Conservation (phyloP, 2,888 invertebrate species). For the Drosophila vallismaia region DNA sequence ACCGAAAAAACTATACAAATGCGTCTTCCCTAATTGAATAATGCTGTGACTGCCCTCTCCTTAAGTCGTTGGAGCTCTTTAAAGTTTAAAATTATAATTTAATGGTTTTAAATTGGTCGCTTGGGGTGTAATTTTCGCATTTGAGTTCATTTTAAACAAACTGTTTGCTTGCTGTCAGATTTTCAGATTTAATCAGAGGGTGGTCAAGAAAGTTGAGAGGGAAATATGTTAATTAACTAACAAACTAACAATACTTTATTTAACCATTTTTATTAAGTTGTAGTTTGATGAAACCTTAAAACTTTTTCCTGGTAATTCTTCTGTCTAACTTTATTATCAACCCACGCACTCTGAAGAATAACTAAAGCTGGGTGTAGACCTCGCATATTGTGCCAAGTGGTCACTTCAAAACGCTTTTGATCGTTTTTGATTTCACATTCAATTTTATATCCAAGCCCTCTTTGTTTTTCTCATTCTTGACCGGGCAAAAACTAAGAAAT, state of each 20-base stretch:
- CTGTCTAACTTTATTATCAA: slow-evolving; percentile 7
- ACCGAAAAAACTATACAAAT: slow-evolving; percentile 60
- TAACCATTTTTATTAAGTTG: too few relatives aligned
- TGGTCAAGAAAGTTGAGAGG: neutral
- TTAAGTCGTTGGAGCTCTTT: slow-evolving; percentile 54
- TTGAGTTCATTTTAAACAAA: slow-evolving; percentile 69
- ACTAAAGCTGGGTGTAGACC: slow-evolving; percentile 56
- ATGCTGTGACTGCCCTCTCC: slow-evolving; percentile 57
- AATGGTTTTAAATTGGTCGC: slow-evolving; percentile 79
- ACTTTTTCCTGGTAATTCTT: too few relatives aligned
- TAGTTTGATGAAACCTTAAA: too few relatives aligned
- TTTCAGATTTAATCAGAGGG: slow-evolving; percentile 38
- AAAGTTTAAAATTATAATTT: slow-evolving; percentile 78
- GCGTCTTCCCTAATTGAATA: slow-evolving; percentile 71
- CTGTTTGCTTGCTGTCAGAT: slow-evolving; percentile 42
- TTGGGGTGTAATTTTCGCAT: slow-evolving; percentile 79
- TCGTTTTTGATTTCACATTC: slow-evolving; percentile 52
- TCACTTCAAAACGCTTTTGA: slow-evolving; percentile 73
- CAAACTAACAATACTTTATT: too few relatives aligned
- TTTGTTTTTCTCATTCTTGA: slow-evolving; percentile 63
- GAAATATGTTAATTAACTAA: neutral
- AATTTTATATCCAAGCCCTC: slow-evolving; percentile 54
- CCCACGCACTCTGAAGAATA: slow-evolving; percentile 18
- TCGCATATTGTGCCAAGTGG: slow-evolving; percentile 72
- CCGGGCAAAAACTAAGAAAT: slow-evolving; percentile 48